phyloP scores from a whole-genome alignment of 1,140 invertebrate genomes.

The Cotesia chilonis region DNA sequence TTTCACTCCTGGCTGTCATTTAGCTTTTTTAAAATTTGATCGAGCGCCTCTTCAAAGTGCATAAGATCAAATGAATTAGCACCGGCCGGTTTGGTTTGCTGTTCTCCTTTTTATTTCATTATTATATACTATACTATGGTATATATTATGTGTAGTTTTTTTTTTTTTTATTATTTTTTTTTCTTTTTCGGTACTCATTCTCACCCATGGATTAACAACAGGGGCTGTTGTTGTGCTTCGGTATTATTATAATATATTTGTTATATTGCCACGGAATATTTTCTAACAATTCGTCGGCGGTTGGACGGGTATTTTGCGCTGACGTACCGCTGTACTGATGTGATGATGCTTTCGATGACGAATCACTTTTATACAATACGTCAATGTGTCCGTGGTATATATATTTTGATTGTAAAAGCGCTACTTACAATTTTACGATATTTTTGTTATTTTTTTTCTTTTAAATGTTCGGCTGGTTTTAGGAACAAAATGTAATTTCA shows the following conservation, averaged over 20 bases:
- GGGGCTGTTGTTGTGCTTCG: slow-evolving; percentile 13
- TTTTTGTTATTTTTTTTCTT: no score
- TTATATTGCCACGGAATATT: slow-evolving; percentile 19
- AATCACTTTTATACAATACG: slow-evolving; percentile 21
- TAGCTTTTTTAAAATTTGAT: slow-evolving; percentile 59
- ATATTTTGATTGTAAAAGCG: no score
- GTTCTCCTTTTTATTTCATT: slow-evolving; percentile 27
- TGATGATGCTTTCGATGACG: slow-evolving; percentile 31
- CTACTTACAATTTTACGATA: no score
- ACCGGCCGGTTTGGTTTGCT: slow-evolving; percentile 39
- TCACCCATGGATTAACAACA: slow-evolving; percentile 1
- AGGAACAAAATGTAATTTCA: no score
- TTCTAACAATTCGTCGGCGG: slow-evolving; percentile 33
- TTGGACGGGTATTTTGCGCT: slow-evolving; percentile 34
- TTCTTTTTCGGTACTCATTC: no score
- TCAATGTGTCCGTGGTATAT: no score
- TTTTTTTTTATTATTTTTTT: neutral
- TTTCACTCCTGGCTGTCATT: slow-evolving; percentile 39
- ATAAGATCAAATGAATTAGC: slow-evolving; percentile 63
- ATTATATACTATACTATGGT: neutral
- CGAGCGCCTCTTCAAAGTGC: slow-evolving; percentile 61
- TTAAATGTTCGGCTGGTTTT: no score
- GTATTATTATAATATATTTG: no score
- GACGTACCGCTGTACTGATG: neutral
- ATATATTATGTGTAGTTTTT: neutral